These are phyloP conservation scores for Cyanoramphus novaezelandiae DNA, from an alignment of 2,113 vertebrate species.

Conservation along the genomic window DNA sequence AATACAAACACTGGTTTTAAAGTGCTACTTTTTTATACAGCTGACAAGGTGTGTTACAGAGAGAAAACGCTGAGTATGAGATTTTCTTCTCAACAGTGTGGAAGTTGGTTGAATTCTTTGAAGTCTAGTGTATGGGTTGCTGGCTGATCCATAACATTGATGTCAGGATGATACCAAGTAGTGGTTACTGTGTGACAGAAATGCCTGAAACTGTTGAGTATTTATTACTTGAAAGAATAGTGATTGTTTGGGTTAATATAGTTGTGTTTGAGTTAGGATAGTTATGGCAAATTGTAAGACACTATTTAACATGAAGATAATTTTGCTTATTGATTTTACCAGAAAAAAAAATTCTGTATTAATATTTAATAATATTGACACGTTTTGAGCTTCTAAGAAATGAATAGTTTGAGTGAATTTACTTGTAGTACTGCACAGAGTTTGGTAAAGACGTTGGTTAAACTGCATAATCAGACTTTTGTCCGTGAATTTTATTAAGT, in stretches of 20 bases:
- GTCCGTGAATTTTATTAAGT: not conserved
- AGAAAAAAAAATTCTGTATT: not conserved
- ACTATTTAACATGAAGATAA: not conserved
- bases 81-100: not conserved
- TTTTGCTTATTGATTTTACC: not conserved
- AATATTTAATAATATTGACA: accelerated
- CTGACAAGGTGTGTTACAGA: not conserved
- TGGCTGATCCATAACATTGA: accelerated
- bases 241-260: not conserved
- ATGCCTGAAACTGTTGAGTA: not conserved
- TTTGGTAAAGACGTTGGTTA: not conserved
- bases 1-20: not conserved
- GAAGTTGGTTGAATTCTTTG: not conserved
- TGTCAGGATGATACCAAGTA: not conserved
- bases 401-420: not conserved
- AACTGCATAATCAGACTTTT: not conserved
- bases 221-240: accelerated
- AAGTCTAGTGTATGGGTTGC: not conserved
- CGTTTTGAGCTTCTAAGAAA: not conserved
- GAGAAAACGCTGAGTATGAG: accelerated
- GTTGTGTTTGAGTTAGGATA: not conserved
- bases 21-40: not conserved
- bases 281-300: accelerated
- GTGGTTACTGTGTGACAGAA: not conserved
- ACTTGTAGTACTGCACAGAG: not conserved